Base-by-base conservation (phyloP, 2,888 invertebrate genomes). In the Sympetrum striolatum region DNA sequence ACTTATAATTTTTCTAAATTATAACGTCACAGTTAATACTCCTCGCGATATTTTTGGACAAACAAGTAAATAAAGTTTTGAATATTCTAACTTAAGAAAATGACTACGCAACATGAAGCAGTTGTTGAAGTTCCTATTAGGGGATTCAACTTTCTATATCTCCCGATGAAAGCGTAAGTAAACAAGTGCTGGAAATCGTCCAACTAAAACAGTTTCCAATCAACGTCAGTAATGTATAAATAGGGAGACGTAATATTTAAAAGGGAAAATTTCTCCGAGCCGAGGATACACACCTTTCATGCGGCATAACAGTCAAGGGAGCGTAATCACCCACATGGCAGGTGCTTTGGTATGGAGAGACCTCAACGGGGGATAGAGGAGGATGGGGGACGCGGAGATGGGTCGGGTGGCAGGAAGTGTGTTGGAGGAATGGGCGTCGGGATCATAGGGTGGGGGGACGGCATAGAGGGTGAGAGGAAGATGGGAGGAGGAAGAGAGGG, bases 341-440 rank as follows among this genome's bases (percentile, higher is more conserved):
- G 73, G 73, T 73, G 73, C 25, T 73, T 73, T 25, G 73, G 73
- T 73, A 73, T 73, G 48, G 81, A 15, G 25, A 44, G 37, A n/a
- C 81, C 31, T 18, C 37, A 80, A 80, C 25, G 31, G 37, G 80
- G 31, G 91, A 90, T n/a, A 91, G 25, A 14, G 22, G 44, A 10
- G 80, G 39, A 37, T 15, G 35, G 39, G 80, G 39, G 22, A 37
- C 22, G 39, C 14, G 44, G 81, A n/a, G 48, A n/a, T 22, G 44
- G 53, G n/a, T 31, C 5, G 35, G 39, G 80, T 80, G 82, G 64
- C 73, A 73, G 73, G 73, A 73, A 73, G 73, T 73, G 73, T 73
- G 73, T 31, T 73, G 73, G 73, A 73, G 73, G 73, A 73, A 73
- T 73, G 73, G 73, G 73, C 73, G n/a, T 25, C 73, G 73, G 73